phyloP scores from a whole-genome alignment of 2,797 vertebrate genomes.

The Enteromius anoplus region DNA sequence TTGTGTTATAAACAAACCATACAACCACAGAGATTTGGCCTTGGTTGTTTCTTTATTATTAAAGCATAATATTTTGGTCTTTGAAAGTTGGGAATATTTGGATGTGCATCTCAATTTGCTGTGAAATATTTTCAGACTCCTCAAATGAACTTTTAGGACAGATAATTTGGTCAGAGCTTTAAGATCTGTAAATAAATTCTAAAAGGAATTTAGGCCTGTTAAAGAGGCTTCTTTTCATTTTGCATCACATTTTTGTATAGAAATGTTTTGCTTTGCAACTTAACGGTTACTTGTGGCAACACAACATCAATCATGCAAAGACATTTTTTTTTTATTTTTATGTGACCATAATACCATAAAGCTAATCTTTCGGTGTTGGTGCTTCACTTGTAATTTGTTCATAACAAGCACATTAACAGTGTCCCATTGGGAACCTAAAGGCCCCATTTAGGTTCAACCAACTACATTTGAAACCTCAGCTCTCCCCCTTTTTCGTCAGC shows the following conservation, averaged over 20 bases:
- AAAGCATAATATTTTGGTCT: no score
- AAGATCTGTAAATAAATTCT: not conserved
- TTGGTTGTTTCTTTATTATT: not conserved
- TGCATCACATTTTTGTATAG: not conserved
- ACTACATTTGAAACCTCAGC: not conserved
- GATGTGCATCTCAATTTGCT: no score
- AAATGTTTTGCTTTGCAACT: not conserved
- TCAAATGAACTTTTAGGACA: not conserved
- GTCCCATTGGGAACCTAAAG: not conserved
- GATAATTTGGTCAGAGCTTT: no score
- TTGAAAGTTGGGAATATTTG: no score
- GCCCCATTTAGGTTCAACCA: not conserved
- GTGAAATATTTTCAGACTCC: not conserved
- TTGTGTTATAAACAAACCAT: not conserved
- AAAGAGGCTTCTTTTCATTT: not conserved
- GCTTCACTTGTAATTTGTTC: not conserved
- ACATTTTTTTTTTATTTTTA: not conserved
- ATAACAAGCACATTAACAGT: slow-evolving; percentile 2
- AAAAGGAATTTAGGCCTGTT: not conserved
- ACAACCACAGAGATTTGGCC: not conserved
- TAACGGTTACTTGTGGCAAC: not conserved
- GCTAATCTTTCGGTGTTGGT: not conserved
- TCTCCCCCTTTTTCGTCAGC: not conserved
- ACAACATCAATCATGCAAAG: not conserved
- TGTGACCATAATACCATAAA: not conserved